Evolutionary conservation across 2,888 invertebrate genomes (phyloP), one percentile per base, ranked within the genome.

Genomic region (Malacosoma neustria): DNA sequence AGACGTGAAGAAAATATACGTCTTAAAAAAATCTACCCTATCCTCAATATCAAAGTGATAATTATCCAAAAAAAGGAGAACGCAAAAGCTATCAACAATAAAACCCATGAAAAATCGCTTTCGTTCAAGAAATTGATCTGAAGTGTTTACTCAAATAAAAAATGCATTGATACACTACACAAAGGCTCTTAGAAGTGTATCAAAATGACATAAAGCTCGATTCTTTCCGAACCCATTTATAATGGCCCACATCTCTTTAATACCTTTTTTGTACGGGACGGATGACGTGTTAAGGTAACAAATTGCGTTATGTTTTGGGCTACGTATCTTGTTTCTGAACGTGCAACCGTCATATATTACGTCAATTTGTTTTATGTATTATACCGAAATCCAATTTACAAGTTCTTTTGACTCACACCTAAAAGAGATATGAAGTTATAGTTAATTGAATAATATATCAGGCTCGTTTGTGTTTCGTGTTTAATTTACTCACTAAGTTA

Each of bases 201-300:
- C 84, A 85, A 85, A 85, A 81, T 73, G 84, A 84, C 81, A 84
- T 82, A 80, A 84, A 82, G 74, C 73, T 65, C 61, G 65, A 67
- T 66, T 71, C 76, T 72, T 73, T 71, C 73, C 65, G 73, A 75
- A 79, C 74, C 71, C 60, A 62, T 66, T 69, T 62, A 74, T 77
- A 82, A 81, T 72, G 72, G 77, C 50, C 62, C 77, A 72, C 74
- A 76, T 77, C 74, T 73, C 66, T 65, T 57, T 46, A 46, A 49
- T 56, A 56, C 65, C 73, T 69, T 66, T 69, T 51, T 42, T 39
- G 40, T 44, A 39, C 56, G 59, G 66, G 81, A 82, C 77, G 73
- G 73, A 82, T 81, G 81, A 84, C 71, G 81, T 82, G 82, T 82
- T 84, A 85, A 85, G 76, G 72, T 76, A 70, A 76, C 75, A 69